phyloP scores from a whole-genome alignment of 2,797 vertebrate genomes.

The Rachycentron canadum region DNA sequence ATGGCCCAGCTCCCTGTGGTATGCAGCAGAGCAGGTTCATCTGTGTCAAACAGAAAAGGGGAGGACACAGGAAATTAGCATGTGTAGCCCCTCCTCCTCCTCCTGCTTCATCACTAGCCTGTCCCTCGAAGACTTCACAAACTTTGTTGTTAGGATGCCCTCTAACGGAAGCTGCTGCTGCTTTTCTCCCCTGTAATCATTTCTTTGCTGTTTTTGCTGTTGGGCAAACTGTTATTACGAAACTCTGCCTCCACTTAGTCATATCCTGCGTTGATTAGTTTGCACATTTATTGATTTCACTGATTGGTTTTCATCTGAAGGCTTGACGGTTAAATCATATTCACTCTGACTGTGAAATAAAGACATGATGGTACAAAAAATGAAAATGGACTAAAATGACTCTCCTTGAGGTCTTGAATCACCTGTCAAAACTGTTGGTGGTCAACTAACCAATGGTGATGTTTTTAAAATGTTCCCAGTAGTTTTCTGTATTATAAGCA shows the following conservation, averaged over 20 bases:
- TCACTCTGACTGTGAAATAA: not conserved
- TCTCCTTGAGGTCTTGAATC: too few relatives aligned
- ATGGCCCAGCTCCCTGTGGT: constrained; percentile 34
- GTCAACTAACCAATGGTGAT: too few relatives aligned
- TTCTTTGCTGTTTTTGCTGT: not conserved
- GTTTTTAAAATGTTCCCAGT: too few relatives aligned
- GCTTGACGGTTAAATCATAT: not conserved
- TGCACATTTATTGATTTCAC: not conserved
- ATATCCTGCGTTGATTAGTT: not conserved
- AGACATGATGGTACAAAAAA: too few relatives aligned
- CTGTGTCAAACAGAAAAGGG: constrained; percentile 43
- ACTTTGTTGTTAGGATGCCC: constrained; percentile 59
- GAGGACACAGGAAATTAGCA: constrained; percentile 14
- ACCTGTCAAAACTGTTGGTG: too few relatives aligned
- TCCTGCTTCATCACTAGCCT: not conserved
- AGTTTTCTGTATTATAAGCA: too few relatives aligned
- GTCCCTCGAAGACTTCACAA: not conserved
- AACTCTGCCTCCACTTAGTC: not conserved
- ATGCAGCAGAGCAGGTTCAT: constrained; percentile 75
- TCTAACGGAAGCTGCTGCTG: constrained; percentile 52
- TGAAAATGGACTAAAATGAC: too few relatives aligned
- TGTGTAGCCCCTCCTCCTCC: constrained; percentile 25
- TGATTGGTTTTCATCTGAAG: not conserved
- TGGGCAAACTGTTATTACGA: not conserved
- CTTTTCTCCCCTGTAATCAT: not conserved